A percentile compares a stretch with the other conserved stretches of the same genome.
Evolutionary conservation across 2,888 invertebrate species (phyloP).

Genomic region (Thelaira solivaga): DNA sequence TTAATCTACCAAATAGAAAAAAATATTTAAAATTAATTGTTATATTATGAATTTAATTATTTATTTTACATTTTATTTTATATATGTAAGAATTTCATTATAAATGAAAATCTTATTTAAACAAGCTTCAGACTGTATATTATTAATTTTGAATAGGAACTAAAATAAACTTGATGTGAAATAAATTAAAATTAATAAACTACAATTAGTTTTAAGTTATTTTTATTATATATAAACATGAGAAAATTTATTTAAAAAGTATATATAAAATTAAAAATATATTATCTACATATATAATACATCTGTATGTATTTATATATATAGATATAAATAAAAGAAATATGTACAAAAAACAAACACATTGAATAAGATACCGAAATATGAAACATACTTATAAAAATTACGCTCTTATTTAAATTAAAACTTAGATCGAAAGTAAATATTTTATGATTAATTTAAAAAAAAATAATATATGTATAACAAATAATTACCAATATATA

Average conservation of each 20-base stretch:
- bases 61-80: neutral
- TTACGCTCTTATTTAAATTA: constrained; percentile 21
- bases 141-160: constrained; percentile 26
- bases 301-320: too few species aligned
- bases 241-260: neutral
- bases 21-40: neutral
- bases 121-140: constrained; percentile 48
- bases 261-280: constrained; percentile 13
- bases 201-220: constrained; percentile 44
- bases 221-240: constrained; percentile 25
- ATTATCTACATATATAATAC: too few species aligned
- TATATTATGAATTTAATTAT: constrained; percentile 8
- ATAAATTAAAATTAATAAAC: constrained; percentile 1
- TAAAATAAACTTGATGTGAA: neutral
- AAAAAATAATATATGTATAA: neutral
- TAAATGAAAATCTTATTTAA: constrained; percentile 38
- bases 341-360: constrained; percentile 29
- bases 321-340: constrained; percentile 4
- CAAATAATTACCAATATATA: constrained; percentile 12
- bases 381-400: constrained; percentile 33
- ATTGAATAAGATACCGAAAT: neutral
- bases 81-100: constrained; percentile 42
- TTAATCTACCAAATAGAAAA: neutral
- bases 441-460: constrained; percentile 36
- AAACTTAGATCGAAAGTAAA: constrained; percentile 1